phyloP scores from a whole-genome alignment of 2,797 vertebrate genomes.

The Tokudaia tokunoshimensis region DNA sequence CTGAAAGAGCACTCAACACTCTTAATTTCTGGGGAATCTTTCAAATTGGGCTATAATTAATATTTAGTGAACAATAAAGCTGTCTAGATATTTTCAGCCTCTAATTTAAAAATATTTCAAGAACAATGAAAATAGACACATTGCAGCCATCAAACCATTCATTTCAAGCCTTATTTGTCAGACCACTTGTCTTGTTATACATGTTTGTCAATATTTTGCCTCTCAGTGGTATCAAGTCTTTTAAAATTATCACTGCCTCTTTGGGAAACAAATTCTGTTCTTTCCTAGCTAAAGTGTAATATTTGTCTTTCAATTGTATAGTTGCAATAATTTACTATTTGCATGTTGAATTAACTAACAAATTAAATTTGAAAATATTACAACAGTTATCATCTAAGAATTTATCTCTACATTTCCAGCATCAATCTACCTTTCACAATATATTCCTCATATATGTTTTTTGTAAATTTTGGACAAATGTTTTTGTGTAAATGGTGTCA shows the following conservation, averaged over 20 bases:
- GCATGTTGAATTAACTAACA: background rate
- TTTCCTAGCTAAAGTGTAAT: background rate
- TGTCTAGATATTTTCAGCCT: conserved; percentile 58
- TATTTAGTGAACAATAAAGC: conserved; percentile 77
- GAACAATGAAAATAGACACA: conserved; percentile 48
- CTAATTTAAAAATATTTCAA: conserved; percentile 59
- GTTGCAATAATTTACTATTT: background rate
- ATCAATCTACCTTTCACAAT: no score
- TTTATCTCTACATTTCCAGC: background rate
- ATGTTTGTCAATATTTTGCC: background rate
- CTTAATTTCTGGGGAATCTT: background rate
- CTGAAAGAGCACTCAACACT: background rate
- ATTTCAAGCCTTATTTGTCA: background rate
- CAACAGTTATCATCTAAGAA: background rate
- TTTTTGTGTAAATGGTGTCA: background rate
- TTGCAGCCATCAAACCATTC: background rate
- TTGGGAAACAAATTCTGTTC: background rate
- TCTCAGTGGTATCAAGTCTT: background rate
- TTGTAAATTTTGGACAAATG: background rate
- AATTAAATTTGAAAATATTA: background rate
- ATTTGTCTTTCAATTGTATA: background rate
- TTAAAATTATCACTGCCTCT: background rate
- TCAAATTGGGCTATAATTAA: conserved; percentile 22
- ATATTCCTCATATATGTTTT: background rate
- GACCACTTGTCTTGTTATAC: background rate